A percentile compares a stretch with the other conserved stretches of the same genome.
Evolutionary conservation across 1,140 invertebrate species (phyloP).

Genomic region (Propsilocerus akamusi): DNA sequence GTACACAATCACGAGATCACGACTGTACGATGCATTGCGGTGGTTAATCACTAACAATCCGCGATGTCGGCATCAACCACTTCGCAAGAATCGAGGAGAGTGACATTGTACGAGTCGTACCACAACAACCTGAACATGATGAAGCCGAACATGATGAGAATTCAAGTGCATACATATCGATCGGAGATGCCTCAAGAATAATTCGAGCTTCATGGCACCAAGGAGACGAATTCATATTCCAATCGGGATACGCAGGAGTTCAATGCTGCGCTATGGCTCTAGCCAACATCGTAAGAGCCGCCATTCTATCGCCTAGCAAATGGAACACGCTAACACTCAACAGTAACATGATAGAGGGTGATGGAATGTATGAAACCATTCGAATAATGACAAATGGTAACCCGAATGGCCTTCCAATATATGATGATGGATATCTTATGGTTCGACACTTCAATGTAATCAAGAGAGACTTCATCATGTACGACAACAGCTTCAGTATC

Average conservation of each 20-base stretch:
- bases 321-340: not conserved
- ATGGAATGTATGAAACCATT: not conserved
- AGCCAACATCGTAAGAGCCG: slow-evolving; percentile 5
- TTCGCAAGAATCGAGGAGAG: not conserved
- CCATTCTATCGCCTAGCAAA: slow-evolving; percentile 1
- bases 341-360: slow-evolving; percentile 6
- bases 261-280: slow-evolving; percentile 5
- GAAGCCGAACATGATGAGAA: slow-evolving; percentile 7
- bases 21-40: not conserved
- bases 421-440: not conserved
- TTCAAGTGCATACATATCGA: slow-evolving; percentile 10
- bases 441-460: slow-evolving; percentile 5
- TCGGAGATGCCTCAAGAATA: slow-evolving; percentile 12
- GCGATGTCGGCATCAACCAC: not conserved
- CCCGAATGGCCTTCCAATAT: not conserved
- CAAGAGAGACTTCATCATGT: slow-evolving; percentile 8
- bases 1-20: slow-evolving; percentile 4
- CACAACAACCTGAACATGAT: not conserved
- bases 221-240: slow-evolving; percentile 11
- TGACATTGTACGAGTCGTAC: slow-evolving; percentile 9
- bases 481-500: slow-evolving; percentile 8
- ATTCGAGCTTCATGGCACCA: slow-evolving; percentile 15
- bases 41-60: not conserved
- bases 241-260: not conserved
- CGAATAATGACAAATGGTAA: not conserved